phyloP scores from a whole-genome alignment of 2,113 vertebrate genomes.

The Nerophis ophidion region DNA sequence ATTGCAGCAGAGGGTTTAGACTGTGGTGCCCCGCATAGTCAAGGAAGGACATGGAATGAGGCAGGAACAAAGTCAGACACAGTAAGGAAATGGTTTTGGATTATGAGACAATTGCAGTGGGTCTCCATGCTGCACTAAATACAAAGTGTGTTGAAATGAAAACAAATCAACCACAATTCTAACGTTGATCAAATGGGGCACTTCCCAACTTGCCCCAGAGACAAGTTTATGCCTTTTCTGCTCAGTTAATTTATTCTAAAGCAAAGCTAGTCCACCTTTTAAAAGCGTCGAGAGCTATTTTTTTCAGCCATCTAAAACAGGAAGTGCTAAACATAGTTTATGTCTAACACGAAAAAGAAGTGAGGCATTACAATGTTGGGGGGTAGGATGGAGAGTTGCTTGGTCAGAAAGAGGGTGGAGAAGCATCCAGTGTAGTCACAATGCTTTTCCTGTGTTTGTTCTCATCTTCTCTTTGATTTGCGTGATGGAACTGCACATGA shows the following conservation, averaged over 20 bases:
- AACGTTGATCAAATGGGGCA: not conserved
- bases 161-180: not conserved
- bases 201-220: not conserved
- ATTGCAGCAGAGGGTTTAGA: too few species aligned
- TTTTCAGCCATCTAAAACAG: conserved; percentile 37
- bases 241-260: conserved; percentile 11
- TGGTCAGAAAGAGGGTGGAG: conserved; percentile 30
- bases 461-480: conserved; percentile 51
- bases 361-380: conserved; percentile 11
- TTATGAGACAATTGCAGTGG: too few species aligned
- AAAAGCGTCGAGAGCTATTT: conserved; percentile 28
- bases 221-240: not conserved
- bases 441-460: conserved; percentile 64
- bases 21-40: too few species aligned
- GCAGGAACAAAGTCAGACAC: too few species aligned
- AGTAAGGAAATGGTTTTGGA: too few species aligned
- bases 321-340: conserved; percentile 42
- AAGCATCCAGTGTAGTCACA: conserved; percentile 21
- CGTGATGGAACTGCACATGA: conserved; percentile 34
- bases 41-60: too few species aligned
- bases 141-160: too few species aligned
- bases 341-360: conserved; percentile 36
- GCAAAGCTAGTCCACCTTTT: conserved; percentile 16
- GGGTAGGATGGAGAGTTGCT: conserved; percentile 25
- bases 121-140: too few species aligned